Conservation (phyloP, 2,797 vertebrate species). For the Ateles fusciceps region DNA sequence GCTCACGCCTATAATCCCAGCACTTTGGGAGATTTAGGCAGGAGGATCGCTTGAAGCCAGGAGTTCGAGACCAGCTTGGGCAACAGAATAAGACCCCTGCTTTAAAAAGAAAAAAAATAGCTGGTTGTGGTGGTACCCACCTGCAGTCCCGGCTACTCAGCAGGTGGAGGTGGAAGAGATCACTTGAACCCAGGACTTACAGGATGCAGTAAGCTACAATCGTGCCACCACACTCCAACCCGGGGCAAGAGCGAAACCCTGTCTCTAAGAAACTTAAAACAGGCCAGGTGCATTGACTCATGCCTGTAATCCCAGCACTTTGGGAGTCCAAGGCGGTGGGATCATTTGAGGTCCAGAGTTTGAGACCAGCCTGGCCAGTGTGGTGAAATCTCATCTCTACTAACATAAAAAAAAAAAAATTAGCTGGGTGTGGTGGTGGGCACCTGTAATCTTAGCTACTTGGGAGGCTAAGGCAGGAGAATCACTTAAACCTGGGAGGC, state of each 20-base stretch:
- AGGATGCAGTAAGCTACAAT: not conserved
- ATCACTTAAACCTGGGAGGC: not conserved
- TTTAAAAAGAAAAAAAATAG: not conserved
- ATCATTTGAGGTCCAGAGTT: not conserved
- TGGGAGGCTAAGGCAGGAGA: not conserved
- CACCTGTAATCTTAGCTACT: not conserved
- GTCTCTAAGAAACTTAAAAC: not conserved
- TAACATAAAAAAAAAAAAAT: not conserved
- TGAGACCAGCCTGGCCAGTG: accelerated
- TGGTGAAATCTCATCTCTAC: not conserved
- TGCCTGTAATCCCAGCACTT: not conserved
- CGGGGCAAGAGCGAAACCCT: not conserved
- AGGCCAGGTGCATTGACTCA: not conserved
- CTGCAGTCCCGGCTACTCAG: not conserved
- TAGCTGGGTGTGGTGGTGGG: accelerated
- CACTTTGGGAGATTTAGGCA: not conserved
- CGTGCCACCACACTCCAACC: not conserved
- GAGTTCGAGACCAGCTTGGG: not conserved
- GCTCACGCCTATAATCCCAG: not conserved
- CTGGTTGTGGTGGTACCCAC: not conserved
- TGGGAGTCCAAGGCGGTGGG: not conserved
- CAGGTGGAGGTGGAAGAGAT: not conserved
- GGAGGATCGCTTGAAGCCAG: not conserved
- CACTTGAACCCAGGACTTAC: not conserved
- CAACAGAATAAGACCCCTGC: not conserved